Conservation (phyloP, 2,113 vertebrate genomes). For the Loxodonta africana region DNA sequence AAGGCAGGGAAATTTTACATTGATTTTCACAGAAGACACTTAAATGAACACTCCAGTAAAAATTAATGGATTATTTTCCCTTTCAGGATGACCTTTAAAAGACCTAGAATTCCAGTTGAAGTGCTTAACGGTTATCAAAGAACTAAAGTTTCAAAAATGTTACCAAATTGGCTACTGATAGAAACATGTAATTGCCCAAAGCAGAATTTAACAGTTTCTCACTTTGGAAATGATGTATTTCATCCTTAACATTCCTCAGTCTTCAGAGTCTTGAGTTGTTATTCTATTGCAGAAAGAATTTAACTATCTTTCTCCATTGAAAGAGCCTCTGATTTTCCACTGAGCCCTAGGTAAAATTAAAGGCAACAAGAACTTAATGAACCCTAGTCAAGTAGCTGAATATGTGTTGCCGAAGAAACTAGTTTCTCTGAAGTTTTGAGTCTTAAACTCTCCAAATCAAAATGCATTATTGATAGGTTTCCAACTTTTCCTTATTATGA, state of each 20-base stretch:
- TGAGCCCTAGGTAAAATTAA: background rate
- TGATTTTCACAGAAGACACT: conserved; percentile 79
- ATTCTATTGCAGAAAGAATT: conserved; percentile 3
- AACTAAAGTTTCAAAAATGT: conserved; percentile 61
- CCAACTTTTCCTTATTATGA: background rate
- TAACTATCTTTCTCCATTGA: conserved; percentile 30
- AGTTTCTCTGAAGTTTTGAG: background rate
- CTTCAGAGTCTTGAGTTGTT: conserved; percentile 64
- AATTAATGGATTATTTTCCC: conserved; percentile 75
- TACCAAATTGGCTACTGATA: conserved; percentile 55
- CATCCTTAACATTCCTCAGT: background rate
- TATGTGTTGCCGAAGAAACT: background rate
- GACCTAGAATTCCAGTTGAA: conserved; percentile 49
- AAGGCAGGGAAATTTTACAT: conserved; percentile 74
- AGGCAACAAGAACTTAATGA: conserved; percentile 35
- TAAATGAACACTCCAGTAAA: conserved; percentile 70
- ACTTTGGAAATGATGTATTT: background rate
- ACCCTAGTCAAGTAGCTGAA: background rate
- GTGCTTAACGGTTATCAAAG: conserved; percentile 52
- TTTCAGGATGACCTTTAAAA: conserved; percentile 69
- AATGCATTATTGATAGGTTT: background rate
- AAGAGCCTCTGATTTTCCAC: background rate
- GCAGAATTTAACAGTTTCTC: conserved; percentile 29
- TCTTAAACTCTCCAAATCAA: conserved; percentile 54
- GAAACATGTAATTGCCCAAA: conserved; percentile 66